phyloP scores from a whole-genome alignment of 2,113 vertebrate species.

The Enhydra lutris region DNA sequence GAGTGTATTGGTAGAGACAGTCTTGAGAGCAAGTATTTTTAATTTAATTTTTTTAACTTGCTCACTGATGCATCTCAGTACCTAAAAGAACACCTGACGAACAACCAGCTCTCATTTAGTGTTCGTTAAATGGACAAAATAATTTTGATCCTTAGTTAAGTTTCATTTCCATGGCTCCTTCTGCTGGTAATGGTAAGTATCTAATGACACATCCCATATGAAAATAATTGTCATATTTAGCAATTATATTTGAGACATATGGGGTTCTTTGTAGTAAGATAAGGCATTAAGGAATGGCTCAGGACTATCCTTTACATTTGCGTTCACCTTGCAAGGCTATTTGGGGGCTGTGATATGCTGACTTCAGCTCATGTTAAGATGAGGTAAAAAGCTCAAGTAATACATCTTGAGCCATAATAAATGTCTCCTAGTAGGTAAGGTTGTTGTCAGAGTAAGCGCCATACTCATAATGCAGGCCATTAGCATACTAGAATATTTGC shows the following conservation, averaged over 20 bases:
- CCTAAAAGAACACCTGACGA: background rate
- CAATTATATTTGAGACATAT: background rate
- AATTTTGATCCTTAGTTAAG: background rate
- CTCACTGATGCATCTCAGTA: background rate
- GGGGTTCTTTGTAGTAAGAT: background rate
- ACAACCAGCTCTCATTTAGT: background rate
- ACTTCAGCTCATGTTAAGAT: background rate
- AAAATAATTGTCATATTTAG: background rate
- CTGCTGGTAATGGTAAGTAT: background rate
- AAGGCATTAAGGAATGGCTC: background rate
- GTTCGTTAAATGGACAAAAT: background rate
- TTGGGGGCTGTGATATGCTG: background rate
- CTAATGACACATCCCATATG: background rate
- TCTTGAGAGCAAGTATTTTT: background rate
- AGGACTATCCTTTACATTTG: background rate
- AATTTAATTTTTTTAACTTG: background rate
- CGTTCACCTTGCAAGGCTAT: background rate
- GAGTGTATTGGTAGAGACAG: background rate
- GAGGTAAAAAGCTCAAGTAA: background rate
- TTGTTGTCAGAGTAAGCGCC: background rate
- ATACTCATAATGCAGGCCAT: background rate
- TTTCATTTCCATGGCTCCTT: background rate
- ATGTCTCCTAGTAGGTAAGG: background rate
- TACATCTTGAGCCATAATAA: background rate
- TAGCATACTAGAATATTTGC: background rate